Evolutionary conservation across 2,888 invertebrate species (phyloP), one percentile per base, ranked within the genome.

Genomic region (Agrotis clavis): DNA sequence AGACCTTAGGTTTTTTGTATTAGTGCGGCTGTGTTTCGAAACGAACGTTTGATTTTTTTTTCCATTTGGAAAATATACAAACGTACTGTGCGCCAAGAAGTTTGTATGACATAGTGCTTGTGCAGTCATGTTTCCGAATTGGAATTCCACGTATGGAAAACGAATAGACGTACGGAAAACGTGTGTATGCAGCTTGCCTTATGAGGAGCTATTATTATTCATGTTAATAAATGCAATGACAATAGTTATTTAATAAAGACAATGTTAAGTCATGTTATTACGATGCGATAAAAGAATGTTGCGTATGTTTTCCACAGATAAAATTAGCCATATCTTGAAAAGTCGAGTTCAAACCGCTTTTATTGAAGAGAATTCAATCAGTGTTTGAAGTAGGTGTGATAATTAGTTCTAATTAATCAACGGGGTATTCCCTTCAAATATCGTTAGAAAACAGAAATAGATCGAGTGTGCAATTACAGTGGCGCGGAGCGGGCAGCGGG

Each of bases 271-370:
- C 60, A 53, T 71, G 45, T 62, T n/a, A 45, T 50, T 35, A 63
- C 59, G 19, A 35, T 21, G 4, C 25, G 19, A 54, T 30, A 18
- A 19, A 19, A 41, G 25, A 18, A 19, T 47, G 14, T 35, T 57
- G 41, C 16, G 57, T 19, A 48, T 1, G 25, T n/a, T 54, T 72
- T 25, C 25, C 6, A 61, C 11, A 45, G 30, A 50, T 61, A n/a
- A 13, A 30, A 25, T 54, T 64, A 67, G 67, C 47, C 47, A 16
- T 67, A 51, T 69, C 69, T 69, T 41, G 66, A 53, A 19, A 14
- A 63, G 1, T 51, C 79, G 0, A 59, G 80, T 64, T 69, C 9
- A 9, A 78, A 79, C 78, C 48, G 66, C 51, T 79, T 79, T 64
- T 30, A 51, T 68, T 25, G 47, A 45, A 63, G 66, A 21, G 18